Evolutionary conservation across 2,113 vertebrate species (phyloP), one percentile per base, ranked within the genome.

Genomic region (Pseudorasbora parva): DNA sequence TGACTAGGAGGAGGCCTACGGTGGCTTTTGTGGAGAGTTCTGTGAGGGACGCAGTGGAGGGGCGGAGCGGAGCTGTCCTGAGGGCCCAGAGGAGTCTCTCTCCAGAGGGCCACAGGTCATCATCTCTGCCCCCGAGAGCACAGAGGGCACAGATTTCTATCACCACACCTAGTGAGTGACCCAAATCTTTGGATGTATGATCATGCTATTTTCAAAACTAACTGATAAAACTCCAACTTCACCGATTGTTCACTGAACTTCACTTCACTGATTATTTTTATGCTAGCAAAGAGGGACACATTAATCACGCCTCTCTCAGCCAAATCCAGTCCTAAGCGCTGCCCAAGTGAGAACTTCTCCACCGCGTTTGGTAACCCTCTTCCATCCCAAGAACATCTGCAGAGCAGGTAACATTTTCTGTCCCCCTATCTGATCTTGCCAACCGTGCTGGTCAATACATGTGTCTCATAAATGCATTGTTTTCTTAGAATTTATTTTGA

Each of bases 241-340:
- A 68, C 64, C 21, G 62, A 66, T 5, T 37, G 11, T 49, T n/a
- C n/a, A n/a, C n/a, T n/a, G n/a, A n/a, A n/a, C n/a, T n/a, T n/a
- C n/a, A n/a, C n/a, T n/a, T n/a, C n/a, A n/a, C n/a, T n/a, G n/a
- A n/a, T n/a, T n/a, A n/a, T n/a, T n/a, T n/a, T n/a, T n/a, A n/a
- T n/a, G n/a, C n/a, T 89, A 98, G 97, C 96, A 57, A 97, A 95
- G 88, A 95, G 97, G 91, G 96, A 97, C 82, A 97, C 96, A 21
- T 92, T 99, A 90, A 86, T 98, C 81, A 91, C 88, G 33, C 96
- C 97, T 0, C 86, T 95, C 80, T 95, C 96, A 8, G 95, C 96
- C 43, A 96, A 94, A 25, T 98, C 96, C 87, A 99, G 98, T 86
- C 98, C 98, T 0, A 99, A 99, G 91, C 94, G 98, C 76, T 97